Percentiles rank a stretch among this genome's conserved stretches.
Conservation (phyloP, 2,888 invertebrate species). For the Eilema caniola region DNA sequence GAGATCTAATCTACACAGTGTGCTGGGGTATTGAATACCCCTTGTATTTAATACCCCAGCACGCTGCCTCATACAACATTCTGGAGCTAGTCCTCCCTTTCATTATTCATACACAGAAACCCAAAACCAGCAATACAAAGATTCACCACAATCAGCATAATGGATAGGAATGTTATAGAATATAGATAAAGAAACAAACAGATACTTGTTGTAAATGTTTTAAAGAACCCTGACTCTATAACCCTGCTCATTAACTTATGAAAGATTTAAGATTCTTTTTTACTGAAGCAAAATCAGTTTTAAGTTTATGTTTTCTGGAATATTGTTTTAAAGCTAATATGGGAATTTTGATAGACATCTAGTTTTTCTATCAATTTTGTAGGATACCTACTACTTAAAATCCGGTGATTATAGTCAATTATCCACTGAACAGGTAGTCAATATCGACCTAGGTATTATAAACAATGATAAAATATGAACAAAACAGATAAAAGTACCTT, state of each 20-base stretch:
- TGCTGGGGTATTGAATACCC: no score
- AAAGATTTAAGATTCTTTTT: not conserved
- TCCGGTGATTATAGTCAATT: not conserved
- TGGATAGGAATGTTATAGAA: not conserved
- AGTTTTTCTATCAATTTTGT: not conserved
- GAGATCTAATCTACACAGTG: no score
- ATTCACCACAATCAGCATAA: not conserved
- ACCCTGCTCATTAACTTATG: not conserved
- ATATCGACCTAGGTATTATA: conserved; percentile 27
- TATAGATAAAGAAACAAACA: not conserved
- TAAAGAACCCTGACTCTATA: not conserved
- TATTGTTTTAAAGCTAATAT: not conserved
- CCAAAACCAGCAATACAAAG: not conserved
- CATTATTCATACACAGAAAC: not conserved
- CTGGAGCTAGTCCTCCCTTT: not conserved
- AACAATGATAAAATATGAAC: conserved; percentile 27
- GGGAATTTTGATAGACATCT: not conserved
- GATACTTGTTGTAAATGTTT: not conserved
- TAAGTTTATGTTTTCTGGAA: not conserved
- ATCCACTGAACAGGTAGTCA: not conserved
- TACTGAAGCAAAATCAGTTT: not conserved
- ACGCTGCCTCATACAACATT: no score
- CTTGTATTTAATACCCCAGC: no score
- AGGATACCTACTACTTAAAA: not conserved
- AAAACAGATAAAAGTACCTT: conserved; percentile 89